phyloP scores from a whole-genome alignment of 2,113 vertebrate genomes.

The Oxyura jamaicensis region DNA sequence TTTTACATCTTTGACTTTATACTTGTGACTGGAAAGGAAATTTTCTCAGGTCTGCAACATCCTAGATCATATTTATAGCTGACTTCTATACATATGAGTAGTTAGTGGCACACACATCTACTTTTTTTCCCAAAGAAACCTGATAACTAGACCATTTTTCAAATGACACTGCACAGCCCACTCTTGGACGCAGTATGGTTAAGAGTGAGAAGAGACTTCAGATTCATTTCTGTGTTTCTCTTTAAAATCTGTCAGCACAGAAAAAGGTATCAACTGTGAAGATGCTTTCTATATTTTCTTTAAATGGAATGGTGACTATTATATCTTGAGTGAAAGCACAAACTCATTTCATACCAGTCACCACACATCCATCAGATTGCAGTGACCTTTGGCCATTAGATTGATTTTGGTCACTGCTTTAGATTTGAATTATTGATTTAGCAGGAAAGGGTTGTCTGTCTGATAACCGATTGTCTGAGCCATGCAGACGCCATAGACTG shows the following conservation, averaged over 20 bases:
- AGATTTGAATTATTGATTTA: conserved; percentile 47
- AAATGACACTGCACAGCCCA: not conserved
- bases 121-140: not conserved
- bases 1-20: not conserved
- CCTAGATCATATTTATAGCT: not conserved
- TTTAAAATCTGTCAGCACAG: not conserved
- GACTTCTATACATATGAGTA: not conserved
- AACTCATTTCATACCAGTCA: conserved; percentile 42
- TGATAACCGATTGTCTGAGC: conserved; percentile 13
- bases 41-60: not conserved
- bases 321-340: not conserved
- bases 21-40: not conserved
- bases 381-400: conserved; percentile 9
- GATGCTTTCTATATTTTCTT: not conserved
- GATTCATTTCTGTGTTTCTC: not conserved
- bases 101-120: not conserved
- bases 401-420: conserved; percentile 58
- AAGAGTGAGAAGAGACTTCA: not conserved
- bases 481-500: not conserved
- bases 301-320: not conserved
- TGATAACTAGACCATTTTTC: not conserved
- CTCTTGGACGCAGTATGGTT: not conserved
- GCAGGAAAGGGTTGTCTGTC: not conserved
- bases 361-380: conserved; percentile 1
- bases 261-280: not conserved